Percentiles rank a stretch among this genome's conserved stretches.
Conservation (phyloP, 2,113 vertebrate genomes). For the Gopherus evgoodei region DNA sequence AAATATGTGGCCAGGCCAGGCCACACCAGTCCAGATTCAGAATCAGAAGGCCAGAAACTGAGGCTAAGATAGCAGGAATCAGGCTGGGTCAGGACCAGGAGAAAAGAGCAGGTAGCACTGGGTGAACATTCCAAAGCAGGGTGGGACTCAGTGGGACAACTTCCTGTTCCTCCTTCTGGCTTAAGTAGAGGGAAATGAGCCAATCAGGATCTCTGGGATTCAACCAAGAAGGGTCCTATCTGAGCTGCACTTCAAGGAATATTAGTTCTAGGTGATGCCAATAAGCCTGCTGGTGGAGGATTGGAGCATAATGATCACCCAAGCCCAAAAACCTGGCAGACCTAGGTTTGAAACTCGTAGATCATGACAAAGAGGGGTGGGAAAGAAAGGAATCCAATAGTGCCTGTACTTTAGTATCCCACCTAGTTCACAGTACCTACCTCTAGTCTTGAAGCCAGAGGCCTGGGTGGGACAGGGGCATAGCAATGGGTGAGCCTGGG, state of each 20-base stretch:
- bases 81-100: background rate
- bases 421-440: background rate
- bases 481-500: rapidly evolving
- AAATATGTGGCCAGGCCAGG: background rate
- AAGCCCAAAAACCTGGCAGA: background rate
- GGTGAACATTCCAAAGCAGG: too few relatives aligned
- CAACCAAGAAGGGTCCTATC: too few relatives aligned
- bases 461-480: too few relatives aligned
- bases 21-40: background rate
- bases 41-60: background rate
- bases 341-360: background rate
- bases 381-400: background rate
- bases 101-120: too few relatives aligned
- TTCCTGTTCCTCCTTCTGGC: too few relatives aligned
- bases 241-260: too few relatives aligned
- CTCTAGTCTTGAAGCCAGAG: background rate
- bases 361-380: background rate
- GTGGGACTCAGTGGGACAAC: too few relatives aligned
- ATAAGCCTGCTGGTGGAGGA: background rate
- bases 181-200: too few relatives aligned
- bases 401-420: background rate
- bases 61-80: background rate
- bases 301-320: background rate
- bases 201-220: too few relatives aligned
- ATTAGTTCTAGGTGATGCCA: too few relatives aligned